These are phyloP conservation scores for Linurgus olivaceus DNA, from an alignment of 2,797 vertebrate species.

Conservation along the genomic window DNA sequence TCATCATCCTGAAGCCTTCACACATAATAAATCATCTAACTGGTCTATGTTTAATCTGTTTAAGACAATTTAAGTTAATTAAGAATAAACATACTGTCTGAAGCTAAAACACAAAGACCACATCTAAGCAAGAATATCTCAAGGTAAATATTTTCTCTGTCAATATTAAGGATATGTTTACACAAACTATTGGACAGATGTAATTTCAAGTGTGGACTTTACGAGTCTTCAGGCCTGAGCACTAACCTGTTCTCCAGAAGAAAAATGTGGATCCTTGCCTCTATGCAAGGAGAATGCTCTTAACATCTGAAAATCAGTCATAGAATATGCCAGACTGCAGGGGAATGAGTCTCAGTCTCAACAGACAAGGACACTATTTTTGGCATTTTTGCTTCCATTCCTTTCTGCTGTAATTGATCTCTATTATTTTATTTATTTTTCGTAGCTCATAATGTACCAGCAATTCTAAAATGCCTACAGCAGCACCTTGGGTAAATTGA, in stretches of 20 bases:
- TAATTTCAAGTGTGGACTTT: neutral
- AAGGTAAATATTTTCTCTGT: neutral
- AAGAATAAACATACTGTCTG: neutral
- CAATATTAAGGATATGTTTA: neutral
- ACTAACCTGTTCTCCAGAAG: neutral
- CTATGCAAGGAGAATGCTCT: neutral
- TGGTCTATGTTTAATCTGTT: neutral
- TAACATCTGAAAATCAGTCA: neutral
- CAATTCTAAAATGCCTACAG: neutral
- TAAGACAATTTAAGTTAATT: neutral
- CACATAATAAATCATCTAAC: neutral
- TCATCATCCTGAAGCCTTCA: neutral
- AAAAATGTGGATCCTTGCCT: neutral
- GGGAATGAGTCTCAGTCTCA: neutral
- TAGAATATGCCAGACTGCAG: neutral
- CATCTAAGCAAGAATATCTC: neutral
- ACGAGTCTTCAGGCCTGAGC: neutral
- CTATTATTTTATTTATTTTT: neutral
- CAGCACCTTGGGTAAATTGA: neutral
- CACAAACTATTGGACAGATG: neutral
- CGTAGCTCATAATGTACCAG: neutral
- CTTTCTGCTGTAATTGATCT: neutral
- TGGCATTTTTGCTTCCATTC: neutral
- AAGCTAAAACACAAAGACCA: neutral
- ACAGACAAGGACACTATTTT: neutral